Conservation (phyloP, 2,797 vertebrate genomes). For the Staurois parvus region DNA sequence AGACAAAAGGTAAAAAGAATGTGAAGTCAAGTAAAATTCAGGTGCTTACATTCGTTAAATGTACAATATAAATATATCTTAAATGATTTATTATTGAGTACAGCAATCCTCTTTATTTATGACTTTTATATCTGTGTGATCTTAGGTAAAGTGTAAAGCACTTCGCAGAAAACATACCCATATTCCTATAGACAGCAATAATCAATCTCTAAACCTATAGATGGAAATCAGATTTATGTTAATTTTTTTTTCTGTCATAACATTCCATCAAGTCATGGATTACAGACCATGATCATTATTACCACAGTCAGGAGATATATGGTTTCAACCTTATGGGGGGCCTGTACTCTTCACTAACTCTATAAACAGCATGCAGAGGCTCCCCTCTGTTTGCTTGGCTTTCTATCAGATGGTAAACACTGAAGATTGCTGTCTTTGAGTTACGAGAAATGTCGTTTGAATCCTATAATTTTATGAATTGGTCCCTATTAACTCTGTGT, state of each 20-base stretch:
- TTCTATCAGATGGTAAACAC: slow-evolving; percentile 19
- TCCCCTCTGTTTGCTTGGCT: slow-evolving; percentile 2
- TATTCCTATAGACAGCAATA: neutral
- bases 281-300: slow-evolving; percentile 32
- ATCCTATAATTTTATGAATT: slow-evolving; percentile 19
- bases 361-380: slow-evolving; percentile 33
- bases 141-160: neutral
- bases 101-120: too few relatives aligned
- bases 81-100: too few relatives aligned
- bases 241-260: slow-evolving; percentile 1
- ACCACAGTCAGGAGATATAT: slow-evolving; percentile 32
- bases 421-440: slow-evolving; percentile 19
- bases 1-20: too few relatives aligned
- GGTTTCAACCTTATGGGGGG: slow-evolving; percentile 17
- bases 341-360: slow-evolving; percentile 5
- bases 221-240: neutral
- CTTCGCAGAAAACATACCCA: neutral
- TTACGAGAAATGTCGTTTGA: slow-evolving; percentile 18
- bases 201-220: too few relatives aligned
- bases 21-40: too few relatives aligned
- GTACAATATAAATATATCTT: too few relatives aligned
- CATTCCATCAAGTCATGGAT: slow-evolving; percentile 20
- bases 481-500: slow-evolving; percentile 7
- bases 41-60: too few relatives aligned
- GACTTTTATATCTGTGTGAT: neutral